phyloP scores from a whole-genome alignment of 37 sponge, comb jelly and placozoan genomes.

The Ephydatia muelleri region DNA sequence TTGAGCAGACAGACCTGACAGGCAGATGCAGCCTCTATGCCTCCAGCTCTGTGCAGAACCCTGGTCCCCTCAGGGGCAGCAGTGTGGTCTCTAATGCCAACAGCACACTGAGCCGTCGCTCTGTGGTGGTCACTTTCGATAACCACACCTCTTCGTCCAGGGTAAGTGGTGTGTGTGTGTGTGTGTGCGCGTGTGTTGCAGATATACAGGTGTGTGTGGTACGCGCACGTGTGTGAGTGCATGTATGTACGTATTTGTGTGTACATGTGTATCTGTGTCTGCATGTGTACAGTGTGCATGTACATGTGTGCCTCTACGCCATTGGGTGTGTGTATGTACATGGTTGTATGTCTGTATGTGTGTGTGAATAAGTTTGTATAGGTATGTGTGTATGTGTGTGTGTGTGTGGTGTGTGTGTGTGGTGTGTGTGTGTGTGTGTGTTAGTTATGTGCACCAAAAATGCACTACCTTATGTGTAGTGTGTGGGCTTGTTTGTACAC shows the following conservation, averaged over 20 bases:
- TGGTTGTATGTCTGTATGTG: too few relatives aligned
- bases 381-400: too few relatives aligned
- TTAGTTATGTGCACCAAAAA: too few relatives aligned
- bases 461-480: too few relatives aligned
- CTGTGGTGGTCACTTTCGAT: slow-evolving; percentile 9
- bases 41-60: slow-evolving; percentile 67
- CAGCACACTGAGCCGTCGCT: slow-evolving; percentile 4
- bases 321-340: too few relatives aligned
- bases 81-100: slow-evolving; percentile 62
- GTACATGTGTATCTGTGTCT: too few relatives aligned
- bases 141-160: background rate
- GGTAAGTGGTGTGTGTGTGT: slow-evolving; percentile 1
- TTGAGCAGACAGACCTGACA: slow-evolving; percentile 81
- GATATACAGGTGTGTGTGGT: background rate
- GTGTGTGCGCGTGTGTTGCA: slow-evolving; percentile 6
- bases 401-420: too few relatives aligned
- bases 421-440: too few relatives aligned
- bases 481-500: too few relatives aligned
- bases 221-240: background rate
- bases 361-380: too few relatives aligned
- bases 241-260: background rate
- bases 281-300: too few relatives aligned
- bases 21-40: slow-evolving; percentile 79
- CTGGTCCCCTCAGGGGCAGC: slow-evolving; percentile 68
- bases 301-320: too few relatives aligned